Evolutionary conservation across 2,113 vertebrate genomes (phyloP), one percentile per base, ranked within the genome.

Genomic region (Sterna hirundo): DNA sequence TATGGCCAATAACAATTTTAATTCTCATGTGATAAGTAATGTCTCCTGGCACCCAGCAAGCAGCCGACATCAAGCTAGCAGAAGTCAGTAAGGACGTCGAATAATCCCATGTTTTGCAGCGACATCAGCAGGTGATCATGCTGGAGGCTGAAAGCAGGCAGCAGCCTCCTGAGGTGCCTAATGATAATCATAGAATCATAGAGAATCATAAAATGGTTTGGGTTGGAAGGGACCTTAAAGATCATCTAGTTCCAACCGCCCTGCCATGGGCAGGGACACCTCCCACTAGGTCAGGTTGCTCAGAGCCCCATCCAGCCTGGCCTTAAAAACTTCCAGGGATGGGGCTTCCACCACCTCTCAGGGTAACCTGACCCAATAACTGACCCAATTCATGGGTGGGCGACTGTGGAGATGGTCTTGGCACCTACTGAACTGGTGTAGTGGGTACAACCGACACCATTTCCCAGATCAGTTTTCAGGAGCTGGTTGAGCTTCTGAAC

Each of bases 21-120:
- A 84, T 89, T 84, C 65, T 70, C 19, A 30, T 89, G 60, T 81
- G 64, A 49, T 94, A 77, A 94, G 84, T 84, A 93, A 89, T 32
- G 69, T 87, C 81, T 92, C 58, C 91, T 88, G 94, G 86, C 92
- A 90, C 34, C 88, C 77, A 92, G 44, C 32, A 69, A 93, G 70
- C 74, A 76, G 82, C 38, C 5, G 10, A 57, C 55, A 46, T 57
- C 68, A 61, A 88, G 34, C 38, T 85, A 77, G 71, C 44, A 52
- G 58, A 87, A 88, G 29, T 80, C 40, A 57, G 62, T 51, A 82
- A 69, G 49, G 64, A 60, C 4, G 6, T 30, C 83, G 64, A 85
- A 88, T 70, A 88, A 77, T 46, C 27, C 52, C 3, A 5, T 2
- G 70, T 46, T 91, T 64, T 79, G 90, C 26, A 27, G 51, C 4